Evolutionary conservation across 2,888 invertebrate species (phyloP).

Genomic region (Hofmannophila pseudospretella): DNA sequence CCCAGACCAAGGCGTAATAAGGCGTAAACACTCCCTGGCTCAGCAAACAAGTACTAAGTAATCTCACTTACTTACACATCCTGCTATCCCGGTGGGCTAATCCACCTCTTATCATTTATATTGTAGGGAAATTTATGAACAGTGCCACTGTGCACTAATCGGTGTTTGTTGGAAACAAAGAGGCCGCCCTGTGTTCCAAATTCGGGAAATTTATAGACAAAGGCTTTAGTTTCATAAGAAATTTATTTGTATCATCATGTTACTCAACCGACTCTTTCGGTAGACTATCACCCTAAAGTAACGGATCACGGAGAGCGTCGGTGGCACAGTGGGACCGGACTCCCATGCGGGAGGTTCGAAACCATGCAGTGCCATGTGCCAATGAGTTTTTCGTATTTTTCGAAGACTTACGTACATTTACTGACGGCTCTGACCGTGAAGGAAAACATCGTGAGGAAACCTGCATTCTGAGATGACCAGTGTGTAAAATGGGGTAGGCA

Average conservation of each 20-base stretch:
- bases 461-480: too few species aligned
- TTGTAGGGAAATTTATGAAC: conserved; percentile 63
- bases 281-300: too few species aligned
- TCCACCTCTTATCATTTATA: conserved; percentile 58
- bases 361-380: too few species aligned
- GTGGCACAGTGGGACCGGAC: too few species aligned
- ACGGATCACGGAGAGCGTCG: too few species aligned
- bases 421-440: too few species aligned
- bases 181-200: conserved; percentile 29
- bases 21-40: conserved; percentile 40
- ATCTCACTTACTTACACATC: conserved; percentile 48
- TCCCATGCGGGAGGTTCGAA: too few species aligned
- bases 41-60: conserved; percentile 52
- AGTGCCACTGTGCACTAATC: conserved; percentile 36
- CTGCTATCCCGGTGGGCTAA: conserved; percentile 72
- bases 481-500: too few species aligned
- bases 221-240: conserved; percentile 3
- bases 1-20: conserved; percentile 38
- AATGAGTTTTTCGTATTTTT: too few species aligned
- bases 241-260: neutral
- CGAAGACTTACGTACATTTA: too few species aligned
- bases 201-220: conserved; percentile 9
- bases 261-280: too few species aligned
- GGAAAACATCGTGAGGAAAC: too few species aligned
- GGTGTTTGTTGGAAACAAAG: conserved; percentile 47